A percentile compares a stretch with the other conserved stretches of the same genome.
Conservation (phyloP, 2,797 vertebrate genomes). For the Propithecus perrieri region DNA sequence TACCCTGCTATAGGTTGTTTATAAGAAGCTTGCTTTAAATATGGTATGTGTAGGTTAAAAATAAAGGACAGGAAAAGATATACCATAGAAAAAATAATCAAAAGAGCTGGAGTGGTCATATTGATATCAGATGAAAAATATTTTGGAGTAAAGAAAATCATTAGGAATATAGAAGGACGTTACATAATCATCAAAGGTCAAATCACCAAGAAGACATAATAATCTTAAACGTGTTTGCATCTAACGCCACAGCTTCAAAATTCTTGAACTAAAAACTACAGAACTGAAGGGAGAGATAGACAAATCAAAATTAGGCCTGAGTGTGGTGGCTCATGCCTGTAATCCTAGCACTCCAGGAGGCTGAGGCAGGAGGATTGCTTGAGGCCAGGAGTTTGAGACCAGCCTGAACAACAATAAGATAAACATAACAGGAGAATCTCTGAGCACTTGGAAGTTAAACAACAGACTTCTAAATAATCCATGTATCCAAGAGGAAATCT, state of each 20-base stretch:
- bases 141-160: background rate
- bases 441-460: background rate
- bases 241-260: background rate
- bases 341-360: too few relatives aligned
- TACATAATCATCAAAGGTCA: background rate
- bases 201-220: background rate
- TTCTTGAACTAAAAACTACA: background rate
- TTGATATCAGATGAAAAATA: background rate
- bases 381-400: too few relatives aligned
- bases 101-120: background rate
- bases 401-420: background rate
- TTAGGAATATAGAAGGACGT: background rate
- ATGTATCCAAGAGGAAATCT: background rate
- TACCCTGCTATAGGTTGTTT: background rate
- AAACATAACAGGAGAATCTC: background rate
- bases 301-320: background rate
- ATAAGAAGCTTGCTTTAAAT: background rate
- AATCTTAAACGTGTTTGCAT: background rate
- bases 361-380: too few relatives aligned
- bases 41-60: background rate
- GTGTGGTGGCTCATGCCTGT: too few relatives aligned
- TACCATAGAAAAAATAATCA: background rate
- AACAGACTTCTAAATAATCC: background rate
- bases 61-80: background rate
- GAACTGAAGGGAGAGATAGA: background rate